Conservation (phyloP, 1,140 invertebrate genomes). For the Sinella curviseta region DNA sequence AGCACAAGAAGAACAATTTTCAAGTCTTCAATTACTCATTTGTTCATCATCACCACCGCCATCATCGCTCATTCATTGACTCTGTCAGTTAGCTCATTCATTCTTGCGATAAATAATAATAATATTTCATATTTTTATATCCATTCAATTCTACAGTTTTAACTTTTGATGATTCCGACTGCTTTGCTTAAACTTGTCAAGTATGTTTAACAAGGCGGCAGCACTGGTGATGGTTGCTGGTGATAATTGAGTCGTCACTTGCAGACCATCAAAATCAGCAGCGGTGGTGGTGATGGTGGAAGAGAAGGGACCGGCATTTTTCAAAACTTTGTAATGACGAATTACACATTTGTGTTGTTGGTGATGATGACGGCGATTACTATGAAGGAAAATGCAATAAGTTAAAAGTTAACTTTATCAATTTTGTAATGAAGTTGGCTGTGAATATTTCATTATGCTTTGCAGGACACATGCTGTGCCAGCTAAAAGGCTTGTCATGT, state of each 20-base stretch:
- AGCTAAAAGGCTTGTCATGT: background rate
- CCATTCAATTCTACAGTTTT: background rate
- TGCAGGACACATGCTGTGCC: background rate
- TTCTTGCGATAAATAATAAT: background rate
- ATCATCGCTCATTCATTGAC: too few species aligned
- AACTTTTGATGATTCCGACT: too few species aligned
- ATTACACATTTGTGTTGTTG: too few species aligned
- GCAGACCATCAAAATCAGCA: background rate
- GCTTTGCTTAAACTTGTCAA: background rate
- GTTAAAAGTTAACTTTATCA: background rate
- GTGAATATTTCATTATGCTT: background rate
- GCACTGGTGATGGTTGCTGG: background rate
- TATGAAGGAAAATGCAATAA: background rate
- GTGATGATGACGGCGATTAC: background rate
- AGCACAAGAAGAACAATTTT: background rate
- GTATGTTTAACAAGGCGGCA: background rate
- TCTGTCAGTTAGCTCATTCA: background rate
- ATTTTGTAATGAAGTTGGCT: too few species aligned
- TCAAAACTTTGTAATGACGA: background rate
- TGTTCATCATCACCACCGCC: background rate
- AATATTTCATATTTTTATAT: background rate
- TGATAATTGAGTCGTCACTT: constrained; percentile 26
- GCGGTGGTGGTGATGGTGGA: background rate
- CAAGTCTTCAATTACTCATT: background rate
- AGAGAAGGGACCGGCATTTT: background rate